These are phyloP conservation scores for Dicyrtomina minuta DNA, from an alignment of 2,888 invertebrate species.

Conservation along the genomic window DNA sequence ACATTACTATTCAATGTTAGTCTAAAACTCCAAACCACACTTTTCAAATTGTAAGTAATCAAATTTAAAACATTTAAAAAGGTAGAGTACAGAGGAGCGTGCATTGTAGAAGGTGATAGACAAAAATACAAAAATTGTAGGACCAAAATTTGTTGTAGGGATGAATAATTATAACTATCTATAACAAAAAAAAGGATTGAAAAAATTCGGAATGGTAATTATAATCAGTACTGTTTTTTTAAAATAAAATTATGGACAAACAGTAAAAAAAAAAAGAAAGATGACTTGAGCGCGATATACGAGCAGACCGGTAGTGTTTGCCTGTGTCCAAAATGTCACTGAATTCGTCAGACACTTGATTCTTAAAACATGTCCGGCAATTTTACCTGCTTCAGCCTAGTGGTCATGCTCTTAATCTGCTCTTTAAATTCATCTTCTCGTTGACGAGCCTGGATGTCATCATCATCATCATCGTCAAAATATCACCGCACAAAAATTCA, in stretches of 20 bases:
- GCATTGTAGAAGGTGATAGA: too few relatives aligned
- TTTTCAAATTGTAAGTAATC: too few relatives aligned
- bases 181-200: neutral
- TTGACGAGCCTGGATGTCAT: constrained; percentile 58
- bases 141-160: too few relatives aligned
- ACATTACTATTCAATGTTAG: too few relatives aligned
- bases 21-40: too few relatives aligned
- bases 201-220: neutral
- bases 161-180: neutral
- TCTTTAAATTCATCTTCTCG: constrained; percentile 62
- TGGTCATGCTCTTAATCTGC: constrained; percentile 60
- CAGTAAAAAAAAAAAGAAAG: neutral
- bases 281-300: constrained; percentile 24
- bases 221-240: neutral
- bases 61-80: too few relatives aligned
- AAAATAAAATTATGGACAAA: neutral
- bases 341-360: constrained; percentile 23
- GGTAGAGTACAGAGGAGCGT: too few relatives aligned
- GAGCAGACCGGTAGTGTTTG: constrained; percentile 7
- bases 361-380: constrained; percentile 8
- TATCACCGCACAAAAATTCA: neutral
- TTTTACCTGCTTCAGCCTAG: constrained; percentile 61
- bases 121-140: too few relatives aligned
- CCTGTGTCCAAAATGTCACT: constrained; percentile 11
- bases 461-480: constrained; percentile 12